phyloP scores from a whole-genome alignment of 1,140 invertebrate species.

The Oryctes rhinoceros region DNA sequence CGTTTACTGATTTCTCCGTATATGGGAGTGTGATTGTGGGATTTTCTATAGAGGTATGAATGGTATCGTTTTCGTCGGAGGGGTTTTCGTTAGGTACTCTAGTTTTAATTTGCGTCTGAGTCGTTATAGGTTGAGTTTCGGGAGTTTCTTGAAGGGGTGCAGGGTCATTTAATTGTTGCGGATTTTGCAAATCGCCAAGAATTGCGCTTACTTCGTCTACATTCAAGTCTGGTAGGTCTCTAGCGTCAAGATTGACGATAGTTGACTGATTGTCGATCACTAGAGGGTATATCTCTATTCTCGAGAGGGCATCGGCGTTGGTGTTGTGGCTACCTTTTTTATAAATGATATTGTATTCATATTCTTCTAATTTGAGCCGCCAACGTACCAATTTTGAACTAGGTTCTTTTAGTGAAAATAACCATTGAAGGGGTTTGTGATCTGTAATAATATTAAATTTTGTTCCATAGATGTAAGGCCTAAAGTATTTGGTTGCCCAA shows the following conservation, averaged over 20 bases:
- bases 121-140: too few species aligned
- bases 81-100: too few species aligned
- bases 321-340: slow-evolving; percentile 48
- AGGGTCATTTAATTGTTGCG: too few species aligned
- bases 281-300: slow-evolving; percentile 39
- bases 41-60: too few species aligned
- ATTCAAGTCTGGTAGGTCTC: background rate
- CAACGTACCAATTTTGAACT: slow-evolving; percentile 64
- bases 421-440: slow-evolving; percentile 38
- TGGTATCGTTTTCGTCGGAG: too few species aligned
- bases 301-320: slow-evolving; percentile 49
- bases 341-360: slow-evolving; percentile 47
- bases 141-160: too few species aligned
- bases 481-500: slow-evolving; percentile 45
- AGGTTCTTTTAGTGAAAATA: slow-evolving; percentile 44
- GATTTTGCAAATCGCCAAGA: too few species aligned
- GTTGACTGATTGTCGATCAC: slow-evolving; percentile 26
- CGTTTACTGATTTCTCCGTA: too few species aligned
- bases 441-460: slow-evolving; percentile 46
- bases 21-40: too few species aligned
- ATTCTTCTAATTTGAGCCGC: slow-evolving; percentile 57
- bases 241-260: slow-evolving; percentile 10
- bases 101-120: too few species aligned
- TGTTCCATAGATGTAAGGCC: slow-evolving; percentile 49
- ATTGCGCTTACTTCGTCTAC: too few species aligned